phyloP scores from a whole-genome alignment of 2,888 invertebrate genomes.

The Erannis defoliaria region DNA sequence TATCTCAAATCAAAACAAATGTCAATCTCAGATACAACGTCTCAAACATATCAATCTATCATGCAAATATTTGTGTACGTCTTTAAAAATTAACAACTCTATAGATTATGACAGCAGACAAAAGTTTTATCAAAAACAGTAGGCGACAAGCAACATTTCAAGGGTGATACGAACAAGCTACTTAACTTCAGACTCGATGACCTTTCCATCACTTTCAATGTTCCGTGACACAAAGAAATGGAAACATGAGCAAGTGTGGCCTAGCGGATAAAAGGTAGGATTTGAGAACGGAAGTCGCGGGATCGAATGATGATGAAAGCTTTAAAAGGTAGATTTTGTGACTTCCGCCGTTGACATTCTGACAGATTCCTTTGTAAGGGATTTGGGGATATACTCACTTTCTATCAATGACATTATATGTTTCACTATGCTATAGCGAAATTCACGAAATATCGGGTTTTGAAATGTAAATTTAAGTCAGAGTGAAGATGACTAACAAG shows the following conservation, averaged over 20 bases:
- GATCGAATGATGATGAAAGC: conserved; percentile 14
- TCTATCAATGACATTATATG: too few species aligned
- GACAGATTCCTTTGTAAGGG: neutral
- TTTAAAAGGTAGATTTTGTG: conserved; percentile 7
- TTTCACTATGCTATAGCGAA: neutral
- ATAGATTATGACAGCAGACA: too few species aligned
- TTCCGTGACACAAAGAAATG: conserved; percentile 3
- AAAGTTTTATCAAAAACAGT: neutral
- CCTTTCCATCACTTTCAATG: neutral
- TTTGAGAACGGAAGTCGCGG: conserved; percentile 9
- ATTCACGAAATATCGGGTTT: neutral
- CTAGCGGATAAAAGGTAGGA: conserved; percentile 9
- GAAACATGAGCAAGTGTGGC: conserved; percentile 15
- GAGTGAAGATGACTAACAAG: neutral
- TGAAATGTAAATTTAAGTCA: neutral
- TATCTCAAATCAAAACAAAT: too few species aligned
- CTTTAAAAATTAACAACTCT: too few species aligned
- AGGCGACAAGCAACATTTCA: neutral
- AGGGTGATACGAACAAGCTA: neutral
- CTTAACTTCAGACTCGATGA: neutral
- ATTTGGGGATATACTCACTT: neutral
- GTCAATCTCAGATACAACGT: too few species aligned
- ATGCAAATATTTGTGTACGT: too few species aligned
- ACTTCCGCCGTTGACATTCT: conserved; percentile 1
- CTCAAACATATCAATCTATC: too few species aligned